Evolutionary conservation across 2,888 invertebrate genomes (phyloP), one percentile per base, ranked within the genome.

Genomic region (Pterostichus niger): DNA sequence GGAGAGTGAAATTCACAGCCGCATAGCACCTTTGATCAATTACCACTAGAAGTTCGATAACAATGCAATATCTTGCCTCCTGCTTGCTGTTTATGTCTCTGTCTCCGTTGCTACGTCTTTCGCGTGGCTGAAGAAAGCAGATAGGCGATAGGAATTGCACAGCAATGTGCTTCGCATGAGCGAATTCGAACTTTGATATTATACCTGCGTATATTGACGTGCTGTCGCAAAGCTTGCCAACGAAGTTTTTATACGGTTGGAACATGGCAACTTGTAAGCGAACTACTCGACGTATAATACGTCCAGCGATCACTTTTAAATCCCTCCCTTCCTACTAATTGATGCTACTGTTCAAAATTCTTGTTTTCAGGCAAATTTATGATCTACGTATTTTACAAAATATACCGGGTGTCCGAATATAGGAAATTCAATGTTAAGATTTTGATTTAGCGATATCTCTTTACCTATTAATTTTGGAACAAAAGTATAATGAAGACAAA

Each of bases 181-280:
- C 75, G 52, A 75, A 75, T 75, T 52, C 52, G 52, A 75, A 75
- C 75, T 75, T 75, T 75, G 75, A 75, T 75, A 75, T 75, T 44
- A 71, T 71, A 71, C 68, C 68, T 71, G 46, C 64, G 35, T 64
- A 10, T 71, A 71, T 71, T 71, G 68, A 71, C 68, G 44, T 9
- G 56, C 15, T 17, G 56, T 56, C 56, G 56, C 17, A 13, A 9
- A 13, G 2, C 56, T 13, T 13, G 56, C 24, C 24, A 24, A 56
- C 17, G 56, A 17, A 52, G n/a, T 52, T 52, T 52, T 52, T 52
- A 13, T 52, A n/a, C 40, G 44, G 68, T 44, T 71, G 68, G 40
- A 71, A 15, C 68, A 0, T 44, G 68, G 68, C 68, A 71, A 71
- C 68, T 71, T n/a, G 44, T 6, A 52, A 33, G 7, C 35, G 13